Evolutionary conservation across 2,113 vertebrate genomes (phyloP), one percentile per base, ranked within the genome.

Genomic region (Guaruba guarouba): DNA sequence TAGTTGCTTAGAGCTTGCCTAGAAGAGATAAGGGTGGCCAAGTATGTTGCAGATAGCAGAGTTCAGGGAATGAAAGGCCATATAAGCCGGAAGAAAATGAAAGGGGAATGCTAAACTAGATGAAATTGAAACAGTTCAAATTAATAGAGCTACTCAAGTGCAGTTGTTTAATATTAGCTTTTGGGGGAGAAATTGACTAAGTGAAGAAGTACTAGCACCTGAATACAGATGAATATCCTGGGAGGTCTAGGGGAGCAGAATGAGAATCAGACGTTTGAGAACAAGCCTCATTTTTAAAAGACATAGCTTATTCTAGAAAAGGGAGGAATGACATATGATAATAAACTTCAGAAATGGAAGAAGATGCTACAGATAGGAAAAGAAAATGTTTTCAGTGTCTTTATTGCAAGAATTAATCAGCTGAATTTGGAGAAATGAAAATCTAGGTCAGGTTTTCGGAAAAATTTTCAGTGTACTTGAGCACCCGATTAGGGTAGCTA

Each of bases 21-120:
- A 91, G 93, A 62, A 87, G 82, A 97, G 96, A 97, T 95, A 97
- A 97, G 93, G 52, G 48, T 79, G 69, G 67, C 77, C 86, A 89
- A 94, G 91, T 88, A 37, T 19, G 3, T 71, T 87, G 49, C 13
- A 92, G 96, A 97, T 97, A 96, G 80, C 88, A 94, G 93, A 91
- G 94, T 95, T 97, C 95, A 96, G 82, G 90, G 96, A 92, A 94
- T 82, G 87, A 93, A 91, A 86, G 61, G 61, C 80, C 1, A 0
- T 76, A 23, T 55, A 68, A 78, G 93, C 11, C 71, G 90, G 93
- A 96, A 93, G 80, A 96, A 95, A 96, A 88, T 27, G 76, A 91
- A 93, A 92, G 80, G 44, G 41, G n/a, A 83, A 29, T 68, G n/a
- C 77, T 79, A 78, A 62, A 43, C 73, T 39, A 48, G 77, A 13